These are phyloP conservation scores for Oscarella lobularis DNA, from an alignment of 37 sponge, comb jelly and placozoan genomes.

Conservation along the genomic window DNA sequence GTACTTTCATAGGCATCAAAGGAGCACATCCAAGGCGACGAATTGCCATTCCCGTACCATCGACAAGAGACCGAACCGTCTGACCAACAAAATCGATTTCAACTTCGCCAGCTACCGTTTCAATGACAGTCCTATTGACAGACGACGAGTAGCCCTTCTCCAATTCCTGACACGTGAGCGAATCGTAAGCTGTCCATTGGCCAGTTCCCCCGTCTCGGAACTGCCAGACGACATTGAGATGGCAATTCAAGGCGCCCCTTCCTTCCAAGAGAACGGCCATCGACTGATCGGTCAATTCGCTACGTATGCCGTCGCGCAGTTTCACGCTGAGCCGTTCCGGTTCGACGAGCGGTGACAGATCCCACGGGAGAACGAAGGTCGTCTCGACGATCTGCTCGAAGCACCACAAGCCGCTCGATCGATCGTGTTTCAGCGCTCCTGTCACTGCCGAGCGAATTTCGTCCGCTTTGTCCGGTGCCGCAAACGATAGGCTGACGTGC, in stretches of 20 bases:
- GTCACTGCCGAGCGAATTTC: constrained; percentile 48
- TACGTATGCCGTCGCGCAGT: constrained; percentile 26
- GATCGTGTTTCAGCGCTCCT: constrained; percentile 23
- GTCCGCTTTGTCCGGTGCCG: constrained; percentile 37
- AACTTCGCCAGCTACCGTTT: not conserved
- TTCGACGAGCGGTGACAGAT: constrained; percentile 33
- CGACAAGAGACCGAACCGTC: not conserved
- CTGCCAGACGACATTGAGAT: constrained; percentile 22
- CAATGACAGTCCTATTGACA: not conserved
- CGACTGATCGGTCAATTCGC: constrained; percentile 21
- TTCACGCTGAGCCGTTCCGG: constrained; percentile 29
- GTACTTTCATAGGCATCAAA: constrained; percentile 49
- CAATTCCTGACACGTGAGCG: not conserved
- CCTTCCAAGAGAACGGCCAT: constrained; percentile 20
- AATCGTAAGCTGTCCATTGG: not conserved
- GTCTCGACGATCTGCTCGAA: constrained; percentile 48
- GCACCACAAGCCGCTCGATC: constrained; percentile 28
- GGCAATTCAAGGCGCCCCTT: constrained; percentile 32
- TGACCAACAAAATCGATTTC: not conserved
- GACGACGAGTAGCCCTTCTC: constrained; percentile 14
- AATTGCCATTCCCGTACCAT: not conserved
- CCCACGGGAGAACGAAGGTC: constrained; percentile 58
- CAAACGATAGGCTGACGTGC: constrained; percentile 18
- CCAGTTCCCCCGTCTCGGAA: not conserved
- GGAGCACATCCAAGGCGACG: constrained; percentile 38